These are phyloP conservation scores for Diadema setosum DNA, from an alignment of 35 echinoderm and acorn worm species.

Conservation along the genomic window DNA sequence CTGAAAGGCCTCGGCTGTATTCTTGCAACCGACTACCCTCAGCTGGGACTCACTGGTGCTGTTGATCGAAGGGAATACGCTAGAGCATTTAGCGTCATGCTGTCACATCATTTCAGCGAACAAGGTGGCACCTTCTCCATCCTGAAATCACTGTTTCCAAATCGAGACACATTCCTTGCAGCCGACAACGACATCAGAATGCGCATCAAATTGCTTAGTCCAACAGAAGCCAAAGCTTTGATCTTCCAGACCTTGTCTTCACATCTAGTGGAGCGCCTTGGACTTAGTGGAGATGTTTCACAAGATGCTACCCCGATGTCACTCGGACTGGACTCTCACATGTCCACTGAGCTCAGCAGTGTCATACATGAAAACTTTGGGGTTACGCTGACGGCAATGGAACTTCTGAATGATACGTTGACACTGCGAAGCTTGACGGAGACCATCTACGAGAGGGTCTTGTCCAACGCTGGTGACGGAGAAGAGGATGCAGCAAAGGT, in stretches of 20 bases:
- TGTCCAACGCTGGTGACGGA: constrained; percentile 15
- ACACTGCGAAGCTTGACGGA: constrained; percentile 49
- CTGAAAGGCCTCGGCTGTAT: constrained; percentile 86
- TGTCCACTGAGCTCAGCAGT: constrained; percentile 85
- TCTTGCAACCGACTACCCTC: constrained; percentile 72
- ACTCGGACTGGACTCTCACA: constrained; percentile 89
- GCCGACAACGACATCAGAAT: constrained; percentile 75
- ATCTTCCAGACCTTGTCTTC: constrained; percentile 67
- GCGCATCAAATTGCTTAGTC: constrained; percentile 45
- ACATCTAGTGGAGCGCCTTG: constrained; percentile 71
- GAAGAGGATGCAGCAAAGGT: constrained; percentile 46
- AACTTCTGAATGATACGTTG: constrained; percentile 84
- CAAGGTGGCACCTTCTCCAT: constrained; percentile 70
- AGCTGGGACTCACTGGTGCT: constrained; percentile 76
- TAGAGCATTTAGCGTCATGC: constrained; percentile 59
- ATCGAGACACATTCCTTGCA: constrained; percentile 69
- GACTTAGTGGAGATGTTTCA: constrained; percentile 62
- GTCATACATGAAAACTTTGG: constrained; percentile 91
- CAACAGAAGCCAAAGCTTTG: constrained; percentile 57
- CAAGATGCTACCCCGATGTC: constrained; percentile 69
- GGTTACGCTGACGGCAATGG: constrained; percentile 74
- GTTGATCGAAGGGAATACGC: constrained; percentile 71
- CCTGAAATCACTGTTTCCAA: constrained; percentile 77
- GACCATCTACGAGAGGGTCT: constrained; percentile 68
- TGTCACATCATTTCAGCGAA: constrained; percentile 83